A percentile compares a stretch with the other conserved stretches of the same genome.
Conservation (phyloP, 2,113 vertebrate species). For the Andinoacara biseriatus region DNA sequence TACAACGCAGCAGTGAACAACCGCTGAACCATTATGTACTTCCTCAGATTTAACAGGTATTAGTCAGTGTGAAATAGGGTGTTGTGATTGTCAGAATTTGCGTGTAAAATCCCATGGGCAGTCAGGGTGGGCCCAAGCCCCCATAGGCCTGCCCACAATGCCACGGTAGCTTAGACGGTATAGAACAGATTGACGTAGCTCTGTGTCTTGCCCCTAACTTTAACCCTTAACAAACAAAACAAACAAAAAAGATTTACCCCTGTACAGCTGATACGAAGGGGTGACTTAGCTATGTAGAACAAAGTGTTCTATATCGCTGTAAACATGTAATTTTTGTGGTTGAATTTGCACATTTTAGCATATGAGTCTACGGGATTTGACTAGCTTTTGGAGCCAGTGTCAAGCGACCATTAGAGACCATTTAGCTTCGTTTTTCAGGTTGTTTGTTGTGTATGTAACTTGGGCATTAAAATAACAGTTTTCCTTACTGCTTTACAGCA, state of each 20-base stretch:
- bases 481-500: conserved; percentile 10
- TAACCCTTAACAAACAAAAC: neutral
- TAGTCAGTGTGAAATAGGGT: neutral
- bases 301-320: neutral
- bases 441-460: neutral
- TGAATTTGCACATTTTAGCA: neutral
- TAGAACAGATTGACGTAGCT: neutral
- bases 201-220: neutral
- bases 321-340: neutral
- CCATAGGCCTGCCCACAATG: neutral
- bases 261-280: neutral
- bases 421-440: neutral
- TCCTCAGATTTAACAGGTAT: neutral
- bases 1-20: too few species aligned
- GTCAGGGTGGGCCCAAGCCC: neutral
- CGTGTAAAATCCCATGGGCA: neutral
- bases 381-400: neutral
- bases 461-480: conserved; percentile 13
- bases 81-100: neutral
- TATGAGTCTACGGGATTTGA: neutral
- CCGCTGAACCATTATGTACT: neutral
- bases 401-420: neutral
- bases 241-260: neutral
- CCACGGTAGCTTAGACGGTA: neutral
- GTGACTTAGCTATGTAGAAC: neutral